Conservation (phyloP, 2,113 vertebrate species). For the Cheilinus undulatus region DNA sequence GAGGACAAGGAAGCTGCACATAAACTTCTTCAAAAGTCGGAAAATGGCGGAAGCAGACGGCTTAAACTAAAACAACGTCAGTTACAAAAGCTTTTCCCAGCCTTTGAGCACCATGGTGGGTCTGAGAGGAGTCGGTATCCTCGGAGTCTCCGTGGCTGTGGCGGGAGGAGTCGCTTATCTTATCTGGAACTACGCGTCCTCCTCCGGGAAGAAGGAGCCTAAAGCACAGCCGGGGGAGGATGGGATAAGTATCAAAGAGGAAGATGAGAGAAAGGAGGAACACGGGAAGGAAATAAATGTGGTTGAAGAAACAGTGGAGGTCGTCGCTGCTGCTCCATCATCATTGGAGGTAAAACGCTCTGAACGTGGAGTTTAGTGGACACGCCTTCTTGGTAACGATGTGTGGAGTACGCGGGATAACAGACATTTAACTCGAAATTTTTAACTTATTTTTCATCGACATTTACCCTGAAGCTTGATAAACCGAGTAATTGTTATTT, state of each 20-base stretch:
- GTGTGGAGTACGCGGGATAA: too few relatives aligned
- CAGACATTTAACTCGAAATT: too few relatives aligned
- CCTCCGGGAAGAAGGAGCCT: constrained; percentile 10
- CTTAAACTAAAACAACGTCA: neutral
- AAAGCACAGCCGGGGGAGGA: neutral
- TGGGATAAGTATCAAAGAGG: neutral
- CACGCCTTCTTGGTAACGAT: neutral
- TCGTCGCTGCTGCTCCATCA: neutral
- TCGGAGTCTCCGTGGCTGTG: constrained; percentile 71
- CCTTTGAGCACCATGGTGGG: constrained; percentile 66
- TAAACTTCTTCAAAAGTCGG: neutral
- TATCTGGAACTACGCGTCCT: constrained; percentile 70
- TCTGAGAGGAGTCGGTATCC: constrained; percentile 59
- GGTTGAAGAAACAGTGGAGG: neutral
- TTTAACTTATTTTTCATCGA: too few relatives aligned
- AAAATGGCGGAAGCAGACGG: constrained; percentile 5
- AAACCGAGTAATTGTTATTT: too few relatives aligned
- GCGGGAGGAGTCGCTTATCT: constrained; percentile 79
- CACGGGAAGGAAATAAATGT: neutral
- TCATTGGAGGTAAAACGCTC: constrained; percentile 38
- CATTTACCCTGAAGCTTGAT: too few relatives aligned
- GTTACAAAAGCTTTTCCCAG: neutral
- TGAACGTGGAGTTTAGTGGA: neutral
- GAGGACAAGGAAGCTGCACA: neutral
- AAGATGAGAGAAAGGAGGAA: neutral